Evolutionary conservation across 2,888 invertebrate genomes (phyloP).

Genomic region (Dynastes grantii): DNA sequence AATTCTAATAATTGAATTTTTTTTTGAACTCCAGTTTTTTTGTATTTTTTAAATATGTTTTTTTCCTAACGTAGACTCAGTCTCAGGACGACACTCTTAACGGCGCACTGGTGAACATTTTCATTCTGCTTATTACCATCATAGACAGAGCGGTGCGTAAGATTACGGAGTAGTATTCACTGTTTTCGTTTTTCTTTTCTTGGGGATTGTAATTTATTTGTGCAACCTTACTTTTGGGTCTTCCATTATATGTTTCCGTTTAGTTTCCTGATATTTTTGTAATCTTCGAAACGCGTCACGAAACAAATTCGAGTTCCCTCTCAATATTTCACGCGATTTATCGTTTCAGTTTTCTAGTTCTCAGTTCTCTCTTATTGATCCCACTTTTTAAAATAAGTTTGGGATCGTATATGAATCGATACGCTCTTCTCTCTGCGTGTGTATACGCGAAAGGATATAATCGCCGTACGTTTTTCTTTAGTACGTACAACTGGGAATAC

Average conservation of each 20-base stretch:
- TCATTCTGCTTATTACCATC: slow-evolving; percentile 17
- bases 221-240: background rate
- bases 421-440: background rate
- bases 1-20: slow-evolving; percentile 57
- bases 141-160: slow-evolving; percentile 41
- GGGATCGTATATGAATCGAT: slow-evolving; percentile 19
- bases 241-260: background rate
- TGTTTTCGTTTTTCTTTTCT: slow-evolving; percentile 11
- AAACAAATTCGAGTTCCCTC: slow-evolving; percentile 15
- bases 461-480: slow-evolving; percentile 20
- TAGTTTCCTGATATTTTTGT: slow-evolving; percentile 10
- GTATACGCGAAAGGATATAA: slow-evolving; percentile 6
- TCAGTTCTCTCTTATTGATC: slow-evolving; percentile 21
- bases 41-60: slow-evolving; percentile 14
- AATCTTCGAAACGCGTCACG: background rate
- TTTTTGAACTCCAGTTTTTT: slow-evolving; percentile 55
- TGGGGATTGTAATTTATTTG: slow-evolving; percentile 2
- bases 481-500: slow-evolving; percentile 20
- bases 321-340: slow-evolving; percentile 32
- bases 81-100: slow-evolving; percentile 39
- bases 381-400: slow-evolving; percentile 38
- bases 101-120: slow-evolving; percentile 29
- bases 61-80: slow-evolving; percentile 47
- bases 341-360: slow-evolving; percentile 16
- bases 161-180: slow-evolving; percentile 15